Percentiles rank a stretch among this genome's conserved stretches.
Conservation (phyloP, 2,113 vertebrate species). For the Chloebia gouldiae region DNA sequence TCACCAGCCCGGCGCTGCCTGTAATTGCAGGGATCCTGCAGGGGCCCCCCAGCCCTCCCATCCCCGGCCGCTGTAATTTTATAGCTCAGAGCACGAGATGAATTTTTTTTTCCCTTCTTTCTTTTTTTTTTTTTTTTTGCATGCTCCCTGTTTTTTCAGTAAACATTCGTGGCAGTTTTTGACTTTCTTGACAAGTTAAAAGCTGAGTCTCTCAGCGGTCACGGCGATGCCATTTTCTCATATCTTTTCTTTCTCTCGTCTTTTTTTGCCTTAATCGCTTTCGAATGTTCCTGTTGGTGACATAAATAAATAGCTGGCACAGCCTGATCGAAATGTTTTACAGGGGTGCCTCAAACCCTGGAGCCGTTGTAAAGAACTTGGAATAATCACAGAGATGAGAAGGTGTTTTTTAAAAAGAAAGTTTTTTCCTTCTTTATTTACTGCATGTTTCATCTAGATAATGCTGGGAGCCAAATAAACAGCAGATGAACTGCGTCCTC, state of each 20-base stretch:
- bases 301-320: constrained; percentile 41
- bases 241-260: neutral
- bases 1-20: constrained; percentile 18
- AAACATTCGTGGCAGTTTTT: neutral
- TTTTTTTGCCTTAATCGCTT: neutral
- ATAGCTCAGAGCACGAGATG: constrained; percentile 55
- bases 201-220: constrained; percentile 22
- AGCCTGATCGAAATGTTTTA: neutral
- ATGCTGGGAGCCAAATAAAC: neutral
- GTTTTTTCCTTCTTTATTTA: neutral
- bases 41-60: constrained; percentile 27
- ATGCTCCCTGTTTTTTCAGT: constrained; percentile 28
- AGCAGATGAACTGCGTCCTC: neutral
- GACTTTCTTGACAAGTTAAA: constrained; percentile 47
- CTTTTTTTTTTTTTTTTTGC: neutral
- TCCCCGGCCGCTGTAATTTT: constrained; percentile 53
- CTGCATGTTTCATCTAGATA: neutral
- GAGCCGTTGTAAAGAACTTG: neutral
- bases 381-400: neutral
- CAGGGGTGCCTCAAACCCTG: neutral
- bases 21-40: constrained; percentile 69
- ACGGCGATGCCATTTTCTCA: neutral
- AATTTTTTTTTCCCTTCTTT: neutral
- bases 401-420: neutral
- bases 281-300: neutral